phyloP scores from a whole-genome alignment of 2,888 invertebrate species.

The Orthonychiurus folsomi region DNA sequence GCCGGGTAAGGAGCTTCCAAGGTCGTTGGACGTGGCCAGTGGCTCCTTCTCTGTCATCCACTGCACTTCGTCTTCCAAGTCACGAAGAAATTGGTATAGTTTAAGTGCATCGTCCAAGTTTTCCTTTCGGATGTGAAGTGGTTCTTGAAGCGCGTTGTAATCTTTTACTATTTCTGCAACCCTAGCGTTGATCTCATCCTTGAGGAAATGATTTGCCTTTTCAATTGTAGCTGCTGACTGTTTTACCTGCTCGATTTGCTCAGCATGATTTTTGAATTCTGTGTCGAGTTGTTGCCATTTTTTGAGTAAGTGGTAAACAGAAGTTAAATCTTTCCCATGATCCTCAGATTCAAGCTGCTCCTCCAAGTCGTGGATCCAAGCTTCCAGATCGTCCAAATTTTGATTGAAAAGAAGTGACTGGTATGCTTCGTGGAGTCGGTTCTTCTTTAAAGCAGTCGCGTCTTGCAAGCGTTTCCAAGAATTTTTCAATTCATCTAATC shows the following conservation, averaged over 20 bases:
- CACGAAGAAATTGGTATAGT: slow-evolving; percentile 79
- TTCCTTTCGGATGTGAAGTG: slow-evolving; percentile 80
- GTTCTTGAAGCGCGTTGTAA: slow-evolving; percentile 74
- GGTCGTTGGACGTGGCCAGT: slow-evolving; percentile 60
- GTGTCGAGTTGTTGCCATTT: slow-evolving; percentile 64
- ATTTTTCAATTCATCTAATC: slow-evolving; percentile 71
- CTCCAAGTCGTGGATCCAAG: slow-evolving; percentile 87
- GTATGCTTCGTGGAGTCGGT: slow-evolving; percentile 79
- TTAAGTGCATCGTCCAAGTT: slow-evolving; percentile 82
- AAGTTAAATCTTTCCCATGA: slow-evolving; percentile 78
- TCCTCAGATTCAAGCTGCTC: slow-evolving; percentile 64
- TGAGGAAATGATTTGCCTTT: slow-evolving; percentile 76
- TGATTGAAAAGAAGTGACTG: slow-evolving; percentile 80
- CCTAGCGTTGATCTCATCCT: slow-evolving; percentile 69
- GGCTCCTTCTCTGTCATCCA: slow-evolving; percentile 78
- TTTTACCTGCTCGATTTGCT: slow-evolving; percentile 68
- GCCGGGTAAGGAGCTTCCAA: slow-evolving; percentile 47
- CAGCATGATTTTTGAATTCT: slow-evolving; percentile 72
- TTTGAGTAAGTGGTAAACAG: slow-evolving; percentile 65
- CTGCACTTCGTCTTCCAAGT: slow-evolving; percentile 82
- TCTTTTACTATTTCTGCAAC: slow-evolving; percentile 59
- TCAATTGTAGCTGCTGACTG: slow-evolving; percentile 71
- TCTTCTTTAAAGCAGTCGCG: slow-evolving; percentile 71
- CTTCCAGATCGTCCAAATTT: slow-evolving; percentile 81
- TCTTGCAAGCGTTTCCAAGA: slow-evolving; percentile 80